phyloP scores from a whole-genome alignment of 2,113 vertebrate species.

The Parotia lawesii region DNA sequence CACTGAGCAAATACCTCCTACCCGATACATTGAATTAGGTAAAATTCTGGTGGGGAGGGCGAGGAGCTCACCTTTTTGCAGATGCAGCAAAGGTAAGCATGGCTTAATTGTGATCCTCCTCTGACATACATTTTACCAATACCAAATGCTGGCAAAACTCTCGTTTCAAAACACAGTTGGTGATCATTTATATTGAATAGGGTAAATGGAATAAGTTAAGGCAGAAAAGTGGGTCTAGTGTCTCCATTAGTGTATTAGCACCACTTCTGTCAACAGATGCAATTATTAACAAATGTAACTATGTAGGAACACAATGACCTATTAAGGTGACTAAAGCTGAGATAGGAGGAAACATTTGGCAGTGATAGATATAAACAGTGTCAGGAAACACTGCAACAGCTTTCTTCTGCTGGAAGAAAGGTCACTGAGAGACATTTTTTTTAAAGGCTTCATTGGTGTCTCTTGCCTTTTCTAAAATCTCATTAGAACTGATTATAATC shows the following conservation, averaged over 20 bases:
- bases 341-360: neutral
- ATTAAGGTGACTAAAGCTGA: neutral
- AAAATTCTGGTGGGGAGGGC: neutral
- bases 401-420: neutral
- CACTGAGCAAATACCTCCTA: neutral
- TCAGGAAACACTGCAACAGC: neutral
- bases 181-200: neutral
- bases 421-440: neutral
- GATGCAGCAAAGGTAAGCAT: neutral
- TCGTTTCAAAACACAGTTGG: neutral
- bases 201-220: neutral
- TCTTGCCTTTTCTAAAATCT: neutral
- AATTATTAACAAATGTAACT: neutral
- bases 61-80: neutral
- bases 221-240: neutral
- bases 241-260: neutral
- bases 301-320: neutral
- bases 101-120: neutral
- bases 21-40: neutral
- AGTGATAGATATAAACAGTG: neutral
- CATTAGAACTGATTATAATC: neutral
- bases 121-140: neutral
- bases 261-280: neutral
- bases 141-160: neutral
- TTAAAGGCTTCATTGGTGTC: neutral